Conservation (phyloP, 2,797 vertebrate genomes). For the Pangasius krempfi region DNA sequence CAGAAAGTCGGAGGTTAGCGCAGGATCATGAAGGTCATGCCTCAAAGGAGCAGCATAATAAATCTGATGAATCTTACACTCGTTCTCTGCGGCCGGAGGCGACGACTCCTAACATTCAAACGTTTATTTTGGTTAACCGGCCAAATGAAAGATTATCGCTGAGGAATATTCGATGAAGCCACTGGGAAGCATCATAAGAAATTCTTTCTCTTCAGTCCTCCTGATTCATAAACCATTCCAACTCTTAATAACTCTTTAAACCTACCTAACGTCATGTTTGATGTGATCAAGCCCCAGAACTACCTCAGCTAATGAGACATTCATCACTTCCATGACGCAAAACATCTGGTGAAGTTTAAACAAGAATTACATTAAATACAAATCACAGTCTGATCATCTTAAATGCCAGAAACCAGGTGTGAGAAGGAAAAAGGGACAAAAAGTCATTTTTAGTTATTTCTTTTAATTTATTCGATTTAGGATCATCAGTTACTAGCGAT, state of each 20-base stretch:
- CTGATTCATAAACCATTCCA: background rate
- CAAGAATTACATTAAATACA: background rate
- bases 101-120: background rate
- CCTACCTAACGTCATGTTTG: background rate
- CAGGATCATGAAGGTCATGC: background rate
- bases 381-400: background rate
- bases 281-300: background rate
- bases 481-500: background rate
- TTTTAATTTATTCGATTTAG: background rate
- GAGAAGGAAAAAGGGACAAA: background rate
- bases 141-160: background rate
- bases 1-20: background rate
- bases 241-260: background rate
- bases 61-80: conserved; percentile 24
- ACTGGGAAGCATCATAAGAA: background rate
- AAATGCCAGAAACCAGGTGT: background rate
- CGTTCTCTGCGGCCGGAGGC: background rate
- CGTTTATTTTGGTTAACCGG: background rate
- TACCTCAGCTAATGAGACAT: background rate
- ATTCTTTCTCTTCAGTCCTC: background rate
- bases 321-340: background rate
- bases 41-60: conserved; percentile 21
- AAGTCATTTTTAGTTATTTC: background rate
- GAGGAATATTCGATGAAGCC: background rate
- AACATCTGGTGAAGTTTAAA: background rate